Conservation (phyloP, 2,888 invertebrate species). For the Drosophila austrosaltans region DNA sequence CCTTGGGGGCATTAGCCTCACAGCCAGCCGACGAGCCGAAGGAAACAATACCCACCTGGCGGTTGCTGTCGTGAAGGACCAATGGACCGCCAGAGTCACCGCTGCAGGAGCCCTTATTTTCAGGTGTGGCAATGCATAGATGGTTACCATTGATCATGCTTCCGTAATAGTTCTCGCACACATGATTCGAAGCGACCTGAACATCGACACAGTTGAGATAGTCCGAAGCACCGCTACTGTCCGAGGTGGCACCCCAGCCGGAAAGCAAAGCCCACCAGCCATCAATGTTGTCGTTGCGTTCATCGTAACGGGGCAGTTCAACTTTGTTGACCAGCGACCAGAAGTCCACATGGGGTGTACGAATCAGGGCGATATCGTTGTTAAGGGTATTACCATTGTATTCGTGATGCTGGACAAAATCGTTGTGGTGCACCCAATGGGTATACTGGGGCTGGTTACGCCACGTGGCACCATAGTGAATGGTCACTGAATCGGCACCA, state of each 20-base stretch:
- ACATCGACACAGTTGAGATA: slow-evolving; percentile 78
- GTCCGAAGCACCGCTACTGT: slow-evolving; percentile 43
- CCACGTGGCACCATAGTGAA: slow-evolving; percentile 62
- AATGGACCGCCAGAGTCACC: slow-evolving; percentile 80
- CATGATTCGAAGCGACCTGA: slow-evolving; percentile 63
- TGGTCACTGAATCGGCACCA: slow-evolving; percentile 53
- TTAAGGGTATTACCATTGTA: slow-evolving; percentile 32
- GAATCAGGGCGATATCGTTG: slow-evolving; percentile 73
- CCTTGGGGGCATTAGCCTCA: slow-evolving; percentile 53
- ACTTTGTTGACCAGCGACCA: slow-evolving; percentile 44
- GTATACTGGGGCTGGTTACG: slow-evolving; percentile 55
- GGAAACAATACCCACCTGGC: slow-evolving; percentile 65
- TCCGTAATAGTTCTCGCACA: slow-evolving; percentile 72
- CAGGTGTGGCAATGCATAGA: slow-evolving; percentile 65
- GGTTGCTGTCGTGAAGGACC: slow-evolving; percentile 43
- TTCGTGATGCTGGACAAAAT: slow-evolving; percentile 63
- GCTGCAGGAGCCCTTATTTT: slow-evolving; percentile 62
- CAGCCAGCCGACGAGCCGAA: slow-evolving; percentile 58
- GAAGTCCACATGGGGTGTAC: slow-evolving; percentile 50
- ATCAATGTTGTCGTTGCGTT: slow-evolving; percentile 64
- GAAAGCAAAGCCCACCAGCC: slow-evolving; percentile 77
- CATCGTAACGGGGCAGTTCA: slow-evolving; percentile 44
- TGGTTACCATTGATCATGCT: slow-evolving; percentile 39
- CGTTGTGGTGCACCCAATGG: slow-evolving; percentile 51
- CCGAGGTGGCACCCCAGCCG: slow-evolving; percentile 83